Evolutionary conservation across 2,113 vertebrate species (phyloP).

Genomic region (Cygnus atratus): DNA sequence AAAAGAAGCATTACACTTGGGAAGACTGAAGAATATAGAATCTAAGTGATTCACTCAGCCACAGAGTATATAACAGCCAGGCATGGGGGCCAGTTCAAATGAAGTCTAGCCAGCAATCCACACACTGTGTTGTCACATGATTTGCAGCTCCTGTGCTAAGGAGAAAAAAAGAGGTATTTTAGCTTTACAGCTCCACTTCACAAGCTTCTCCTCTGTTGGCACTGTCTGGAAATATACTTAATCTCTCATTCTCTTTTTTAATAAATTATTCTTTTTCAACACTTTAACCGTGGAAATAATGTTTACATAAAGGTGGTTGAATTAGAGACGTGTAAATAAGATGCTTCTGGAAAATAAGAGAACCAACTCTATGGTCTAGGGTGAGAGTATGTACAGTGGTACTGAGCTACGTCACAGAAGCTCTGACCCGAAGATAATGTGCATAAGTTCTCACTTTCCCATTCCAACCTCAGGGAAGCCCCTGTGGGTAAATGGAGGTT

Average conservation of each 20-base stretch:
- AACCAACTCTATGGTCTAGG: background rate
- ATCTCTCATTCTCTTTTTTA: constrained; percentile 24
- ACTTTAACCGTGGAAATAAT: background rate
- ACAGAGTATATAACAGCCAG: background rate
- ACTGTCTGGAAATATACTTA: background rate
- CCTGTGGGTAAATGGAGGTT: background rate
- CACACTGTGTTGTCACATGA: background rate
- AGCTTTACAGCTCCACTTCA: background rate
- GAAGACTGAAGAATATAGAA: background rate
- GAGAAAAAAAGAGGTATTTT: background rate
- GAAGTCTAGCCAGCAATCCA: background rate
- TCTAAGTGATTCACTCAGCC: background rate
- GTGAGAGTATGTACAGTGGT: background rate
- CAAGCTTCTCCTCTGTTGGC: background rate
- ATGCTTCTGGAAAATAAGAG: background rate
- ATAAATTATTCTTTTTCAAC: constrained; percentile 43
- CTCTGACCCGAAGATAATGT: background rate
- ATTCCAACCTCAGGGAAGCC: background rate
- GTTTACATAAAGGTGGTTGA: background rate
- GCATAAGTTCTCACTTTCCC: background rate
- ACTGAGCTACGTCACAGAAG: background rate
- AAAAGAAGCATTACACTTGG: background rate
- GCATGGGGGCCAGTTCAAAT: background rate
- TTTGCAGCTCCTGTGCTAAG: background rate
- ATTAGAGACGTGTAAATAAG: background rate